Evolutionary conservation across 2,113 vertebrate genomes (phyloP), one percentile per base, ranked within the genome.

Genomic region (Merops nubicus): DNA sequence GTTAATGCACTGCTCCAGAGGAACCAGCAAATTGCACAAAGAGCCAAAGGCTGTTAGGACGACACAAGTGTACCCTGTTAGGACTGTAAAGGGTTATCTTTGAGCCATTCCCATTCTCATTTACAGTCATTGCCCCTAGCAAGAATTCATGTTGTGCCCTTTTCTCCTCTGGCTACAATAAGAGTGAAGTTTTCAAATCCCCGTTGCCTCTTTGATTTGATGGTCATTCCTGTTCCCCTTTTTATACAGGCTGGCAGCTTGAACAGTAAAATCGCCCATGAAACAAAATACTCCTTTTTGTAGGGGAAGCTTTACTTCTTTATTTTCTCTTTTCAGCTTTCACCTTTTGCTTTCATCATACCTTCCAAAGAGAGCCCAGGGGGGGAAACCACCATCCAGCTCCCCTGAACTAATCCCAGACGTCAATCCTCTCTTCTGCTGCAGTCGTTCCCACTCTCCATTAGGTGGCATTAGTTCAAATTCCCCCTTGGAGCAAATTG

Each of bases 81-180:
- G 94, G 89, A 54, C 91, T 57, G 78, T 67, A 96, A 93, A 10
- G 28, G 84, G 91, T 96, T 96, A 97, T 69, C 88, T 94, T 87
- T 94, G 85, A 93, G 79, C 69, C 76, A 62, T 93, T 91, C 73
- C 78, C 92, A 78, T 69, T 96, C 96, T 91, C 89, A 96, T 95
- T 92, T 94, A 57, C 85, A 80, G 80, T 88, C 87, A 74, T 84
- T 82, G 76, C 36, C 82, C 82, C 82, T 82, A 26, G 36, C 96
- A 97, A 90, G 93, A 93, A 91, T 95, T 97, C 84, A 75, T 45
- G 89, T 96, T 82, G 94, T 96, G 95, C 96, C 93, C 87, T 97
- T 97, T 97, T 97, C 90, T 95, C 62, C 91, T 93, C 94, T 68
- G 85, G 57, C 77, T 93, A 80, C 93, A 78, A 79, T 93, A 78